phyloP scores from a whole-genome alignment of 2,113 vertebrate genomes.

The Protobothrops flavoviridis region DNA sequence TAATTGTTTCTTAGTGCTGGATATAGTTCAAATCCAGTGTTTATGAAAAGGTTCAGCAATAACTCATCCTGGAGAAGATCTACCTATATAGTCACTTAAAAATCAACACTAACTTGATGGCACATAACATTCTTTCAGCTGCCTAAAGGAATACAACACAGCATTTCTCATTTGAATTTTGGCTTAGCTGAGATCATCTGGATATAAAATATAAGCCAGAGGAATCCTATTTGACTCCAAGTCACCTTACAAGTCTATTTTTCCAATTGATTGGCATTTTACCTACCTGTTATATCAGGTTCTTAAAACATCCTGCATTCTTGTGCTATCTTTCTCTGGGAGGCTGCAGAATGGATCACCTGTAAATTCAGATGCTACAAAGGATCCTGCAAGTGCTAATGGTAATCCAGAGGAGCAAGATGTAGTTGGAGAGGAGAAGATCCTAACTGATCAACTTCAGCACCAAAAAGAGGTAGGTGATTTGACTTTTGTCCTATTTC shows the following conservation, averaged over 20 bases:
- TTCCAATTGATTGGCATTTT: neutral
- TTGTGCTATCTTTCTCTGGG: constrained; percentile 53
- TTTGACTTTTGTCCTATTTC: neutral
- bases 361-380: neutral
- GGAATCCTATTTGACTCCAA: neutral
- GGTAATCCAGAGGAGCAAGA: constrained; percentile 31
- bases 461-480: constrained; percentile 59
- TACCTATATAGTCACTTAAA: neutral
- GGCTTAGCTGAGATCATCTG: neutral
- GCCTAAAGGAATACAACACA: neutral
- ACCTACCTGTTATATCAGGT: neutral
- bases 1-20: neutral
- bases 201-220: neutral
- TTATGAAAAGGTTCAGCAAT: constrained; percentile 5
- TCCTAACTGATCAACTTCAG: constrained; percentile 49
- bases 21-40: neutral
- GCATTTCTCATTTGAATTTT: neutral
- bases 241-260: neutral
- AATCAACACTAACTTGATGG: neutral
- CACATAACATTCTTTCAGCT: constrained; percentile 8
- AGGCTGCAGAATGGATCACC: constrained; percentile 55
- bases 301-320: constrained; percentile 42
- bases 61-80: neutral
- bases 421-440: constrained; percentile 44
- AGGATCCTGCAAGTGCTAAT: constrained; percentile 22